Base-by-base conservation (phyloP, 2,113 vertebrate genomes). In the Pollimyrus isidori region DNA sequence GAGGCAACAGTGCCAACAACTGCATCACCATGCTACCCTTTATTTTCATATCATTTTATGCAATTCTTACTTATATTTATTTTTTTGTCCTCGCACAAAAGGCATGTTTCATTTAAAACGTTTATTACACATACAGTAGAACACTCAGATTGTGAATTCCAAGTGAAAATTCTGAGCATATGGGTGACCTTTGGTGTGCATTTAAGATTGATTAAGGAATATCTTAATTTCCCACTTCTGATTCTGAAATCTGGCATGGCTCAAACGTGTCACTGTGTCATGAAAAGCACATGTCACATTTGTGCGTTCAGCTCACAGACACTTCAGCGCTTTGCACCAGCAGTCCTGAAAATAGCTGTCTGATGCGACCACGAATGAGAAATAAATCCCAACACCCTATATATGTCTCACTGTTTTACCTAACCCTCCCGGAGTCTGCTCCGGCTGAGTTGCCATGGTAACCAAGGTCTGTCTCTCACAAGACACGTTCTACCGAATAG, bases 371-470 rank as follows among this genome's bases (percentile, higher is more conserved):
- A n/a, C 5, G 21, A 15, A 89, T 53, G 73, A 56, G n/a, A 88
- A 84, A 88, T 88, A 73, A 65, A 88, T 76, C 45, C 87, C 62
- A 53, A 48, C 69, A 80, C 48, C 76, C 69, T 89, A 53, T 87
- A 53, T 56, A 56, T 13, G 62, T 88, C 48, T 76, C 26, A 26
- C 62, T 65, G 26, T 65, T 48, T 9, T 87, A 91, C 91, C 91
- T 91, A 90, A 89, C 91, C 91, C 90, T 46, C 91, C 91, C 89
- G 73, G 89, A 89, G 90, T 92, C 93, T 93, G 90, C 94, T 92
- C 94, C 92, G 92, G 91, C 92, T 92, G 93, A 89, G 95, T 95
- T 95, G 93, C 95, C 94, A 95, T 95, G 94, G 95, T 93, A 95
- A 95, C 95, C 93, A 90, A 93, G 94, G 93, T 92, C 50, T 52